Conservation (phyloP, 2,888 invertebrate species). For the Notodonta ziczac region DNA sequence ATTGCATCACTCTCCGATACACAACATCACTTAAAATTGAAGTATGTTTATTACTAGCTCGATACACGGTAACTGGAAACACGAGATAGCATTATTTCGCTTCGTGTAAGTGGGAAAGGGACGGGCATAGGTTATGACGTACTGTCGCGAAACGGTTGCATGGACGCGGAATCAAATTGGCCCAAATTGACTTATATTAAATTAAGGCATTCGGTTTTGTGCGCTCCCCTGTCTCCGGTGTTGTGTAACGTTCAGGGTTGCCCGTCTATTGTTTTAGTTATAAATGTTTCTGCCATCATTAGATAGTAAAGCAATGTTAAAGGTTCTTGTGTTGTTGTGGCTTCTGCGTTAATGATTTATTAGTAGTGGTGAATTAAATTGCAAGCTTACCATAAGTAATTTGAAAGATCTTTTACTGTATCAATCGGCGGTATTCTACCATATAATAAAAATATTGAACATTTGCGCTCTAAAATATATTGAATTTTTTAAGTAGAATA, state of each 20-base stretch:
- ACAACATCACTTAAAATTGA: slow-evolving; percentile 30
- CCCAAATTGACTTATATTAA: slow-evolving; percentile 81
- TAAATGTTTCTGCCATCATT: background rate
- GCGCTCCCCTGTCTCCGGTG: slow-evolving; percentile 64
- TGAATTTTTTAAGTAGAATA: no score
- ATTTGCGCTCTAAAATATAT: no score
- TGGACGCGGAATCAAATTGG: slow-evolving; percentile 78
- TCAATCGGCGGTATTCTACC: no score
- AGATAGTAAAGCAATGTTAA: background rate
- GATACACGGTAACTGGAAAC: slow-evolving; percentile 39
- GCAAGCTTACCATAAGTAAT: no score
- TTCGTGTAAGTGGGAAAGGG: slow-evolving; percentile 45
- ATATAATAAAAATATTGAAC: no score
- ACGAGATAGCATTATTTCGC: slow-evolving; percentile 33
- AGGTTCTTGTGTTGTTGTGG: no score
- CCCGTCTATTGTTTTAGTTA: slow-evolving; percentile 29
- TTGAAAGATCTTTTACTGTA: no score
- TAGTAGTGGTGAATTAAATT: no score
- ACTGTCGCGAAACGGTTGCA: slow-evolving; percentile 61
- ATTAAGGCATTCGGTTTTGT: slow-evolving; percentile 80
- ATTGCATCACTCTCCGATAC: slow-evolving; percentile 16
- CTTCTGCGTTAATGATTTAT: no score
- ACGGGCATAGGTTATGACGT: slow-evolving; percentile 49
- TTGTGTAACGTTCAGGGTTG: slow-evolving; percentile 56
- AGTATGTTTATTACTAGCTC: slow-evolving; percentile 46